A percentile compares a stretch with the other conserved stretches of the same genome.
Evolutionary conservation across 2,797 vertebrate species (phyloP).

Genomic region (Trichosurus vulpecula): DNA sequence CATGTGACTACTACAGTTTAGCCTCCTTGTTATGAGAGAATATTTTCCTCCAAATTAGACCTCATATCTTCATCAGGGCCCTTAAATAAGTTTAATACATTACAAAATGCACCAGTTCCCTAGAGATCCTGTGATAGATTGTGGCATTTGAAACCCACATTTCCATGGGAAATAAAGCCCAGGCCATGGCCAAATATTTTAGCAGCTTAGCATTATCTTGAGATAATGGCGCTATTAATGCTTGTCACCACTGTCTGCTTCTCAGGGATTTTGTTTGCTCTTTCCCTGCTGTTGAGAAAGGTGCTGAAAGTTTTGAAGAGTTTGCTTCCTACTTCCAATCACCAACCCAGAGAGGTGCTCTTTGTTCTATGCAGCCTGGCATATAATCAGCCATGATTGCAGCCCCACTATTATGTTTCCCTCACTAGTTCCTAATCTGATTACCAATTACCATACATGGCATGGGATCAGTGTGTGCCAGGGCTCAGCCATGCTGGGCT

Average conservation of each 20-base stretch:
- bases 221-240: conserved; percentile 71
- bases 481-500: conserved; percentile 1
- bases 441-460: conserved; percentile 24
- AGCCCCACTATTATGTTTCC: conserved; percentile 6
- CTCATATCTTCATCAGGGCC: conserved; percentile 77
- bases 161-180: conserved; percentile 74
- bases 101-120: conserved; percentile 66
- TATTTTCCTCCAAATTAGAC: conserved; percentile 77
- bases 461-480: background rate
- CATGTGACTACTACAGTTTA: conserved; percentile 65
- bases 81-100: conserved; percentile 81
- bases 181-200: conserved; percentile 75
- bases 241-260: conserved; percentile 63
- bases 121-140: conserved; percentile 75
- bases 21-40: conserved; percentile 71
- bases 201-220: conserved; percentile 77
- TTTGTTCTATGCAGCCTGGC: conserved; percentile 46
- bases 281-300: conserved; percentile 53
- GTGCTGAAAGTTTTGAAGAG: conserved; percentile 61
- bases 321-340: conserved; percentile 44
- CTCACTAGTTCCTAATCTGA: conserved; percentile 33
- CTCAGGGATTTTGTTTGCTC: conserved; percentile 53
- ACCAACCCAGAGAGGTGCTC: background rate
- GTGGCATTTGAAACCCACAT: conserved; percentile 65
- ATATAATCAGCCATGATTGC: conserved; percentile 32